Conservation (phyloP, 2,113 vertebrate genomes). For the Brachypteracias leptosomus region DNA sequence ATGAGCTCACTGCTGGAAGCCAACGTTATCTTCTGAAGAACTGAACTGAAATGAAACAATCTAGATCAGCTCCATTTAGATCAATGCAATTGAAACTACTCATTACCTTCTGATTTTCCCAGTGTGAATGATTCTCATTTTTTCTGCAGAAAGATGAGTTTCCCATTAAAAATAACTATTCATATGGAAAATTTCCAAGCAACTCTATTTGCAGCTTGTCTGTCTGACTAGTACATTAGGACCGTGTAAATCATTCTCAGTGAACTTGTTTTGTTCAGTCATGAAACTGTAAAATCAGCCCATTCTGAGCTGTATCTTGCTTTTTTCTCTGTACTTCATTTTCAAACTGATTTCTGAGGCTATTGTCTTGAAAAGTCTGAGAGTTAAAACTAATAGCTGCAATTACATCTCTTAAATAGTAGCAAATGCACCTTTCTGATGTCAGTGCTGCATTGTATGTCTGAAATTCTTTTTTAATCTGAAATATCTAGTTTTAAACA, state of each 20-base stretch:
- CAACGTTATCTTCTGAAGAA: background rate
- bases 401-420: background rate
- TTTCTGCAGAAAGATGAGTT: background rate
- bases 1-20: background rate
- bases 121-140: background rate
- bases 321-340: background rate
- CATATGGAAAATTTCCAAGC: background rate
- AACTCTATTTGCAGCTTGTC: background rate
- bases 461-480: background rate
- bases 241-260: background rate
- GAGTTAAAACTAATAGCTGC: background rate
- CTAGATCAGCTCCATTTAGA: background rate
- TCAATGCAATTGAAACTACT: background rate
- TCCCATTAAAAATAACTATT: background rate
- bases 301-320: background rate
- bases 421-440: background rate
- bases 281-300: background rate
- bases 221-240: background rate
- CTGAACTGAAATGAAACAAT: background rate
- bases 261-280: background rate
- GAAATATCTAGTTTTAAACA: background rate
- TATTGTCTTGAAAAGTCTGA: background rate
- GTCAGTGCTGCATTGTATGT: background rate
- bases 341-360: background rate
- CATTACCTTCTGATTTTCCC: background rate